Base-by-base conservation (phyloP, 2,888 invertebrate genomes). In the Limnephilus auricula region DNA sequence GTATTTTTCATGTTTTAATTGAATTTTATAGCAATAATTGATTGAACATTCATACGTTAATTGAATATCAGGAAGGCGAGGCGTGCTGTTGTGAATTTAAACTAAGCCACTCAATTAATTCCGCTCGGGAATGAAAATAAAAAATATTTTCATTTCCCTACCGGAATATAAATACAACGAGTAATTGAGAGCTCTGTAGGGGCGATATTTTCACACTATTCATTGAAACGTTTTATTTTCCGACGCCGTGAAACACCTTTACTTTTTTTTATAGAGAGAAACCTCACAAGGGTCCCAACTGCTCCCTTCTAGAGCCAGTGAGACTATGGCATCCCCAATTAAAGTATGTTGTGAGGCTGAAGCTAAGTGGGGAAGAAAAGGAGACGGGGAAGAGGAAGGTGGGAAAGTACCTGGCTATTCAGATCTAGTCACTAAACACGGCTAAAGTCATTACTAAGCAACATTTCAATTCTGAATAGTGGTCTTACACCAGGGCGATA, bases 81-180 rank as follows among this genome's bases (percentile, higher is more conserved):
- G 9, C 25, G 65, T n/a, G 25, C 25, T 25, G 65, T n/a, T 65
- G 25, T n/a, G 65, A 65, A 65, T 65, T 65, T 65, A 65, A 65
- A 65, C 65, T 65, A 65, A 65, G 65, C 65, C 65, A 65, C 65
- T 65, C 65, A 65, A 65, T 65, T 65, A n/a, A 65, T 65, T 65
- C 65, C n/a, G 25, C 65, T 25, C 65, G 6, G 65, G 65, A 65
- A 65, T n/a, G 65, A n/a, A n/a, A 65, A 65, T 2, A 65, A 65
- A 65, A 65, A 65, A 65, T 9, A 9, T 25, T n/a, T 65, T n/a
- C 65, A 65, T 65, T 65, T 65, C 65, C 65, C 65, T 4, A 65
- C 65, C n/a, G 65, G 65, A 65, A 65, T 65, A 65, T n/a, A 65
- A 65, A 65, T 65, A n/a, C 0, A 13, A 6, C 50, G 65, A 65